These are phyloP conservation scores for Orchestia grillus DNA, from an alignment of 1,140 invertebrate species.

Conservation along the genomic window DNA sequence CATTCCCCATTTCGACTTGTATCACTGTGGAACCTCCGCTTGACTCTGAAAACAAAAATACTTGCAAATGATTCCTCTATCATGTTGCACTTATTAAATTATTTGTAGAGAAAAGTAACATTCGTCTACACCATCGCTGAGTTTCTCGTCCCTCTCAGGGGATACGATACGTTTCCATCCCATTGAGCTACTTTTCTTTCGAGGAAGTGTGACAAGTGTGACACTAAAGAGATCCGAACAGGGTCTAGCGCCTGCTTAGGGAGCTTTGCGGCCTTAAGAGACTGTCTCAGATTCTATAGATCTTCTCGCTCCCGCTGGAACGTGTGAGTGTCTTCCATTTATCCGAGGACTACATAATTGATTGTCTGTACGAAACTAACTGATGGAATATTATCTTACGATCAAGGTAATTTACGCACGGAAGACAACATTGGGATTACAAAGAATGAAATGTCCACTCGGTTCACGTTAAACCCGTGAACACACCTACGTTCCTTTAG, in stretches of 20 bases:
- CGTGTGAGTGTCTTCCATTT: background rate
- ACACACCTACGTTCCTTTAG: background rate
- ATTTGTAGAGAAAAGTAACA: background rate
- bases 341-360: background rate
- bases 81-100: background rate
- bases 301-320: background rate
- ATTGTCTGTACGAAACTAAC: background rate
- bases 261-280: background rate
- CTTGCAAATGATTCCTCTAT: background rate
- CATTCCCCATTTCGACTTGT: background rate
- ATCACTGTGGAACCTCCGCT: background rate
- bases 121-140: background rate
- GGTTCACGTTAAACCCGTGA: background rate
- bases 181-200: conserved; percentile 47
- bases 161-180: background rate
- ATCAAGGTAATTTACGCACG: background rate
- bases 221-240: conserved; percentile 36
- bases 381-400: background rate
- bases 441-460: background rate
- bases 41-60: background rate
- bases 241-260: background rate
- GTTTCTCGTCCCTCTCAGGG: background rate
- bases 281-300: background rate
- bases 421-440: background rate
- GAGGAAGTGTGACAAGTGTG: conserved; percentile 34